phyloP scores from a whole-genome alignment of 2,888 invertebrate species.

The Matsumyia berberina region DNA sequence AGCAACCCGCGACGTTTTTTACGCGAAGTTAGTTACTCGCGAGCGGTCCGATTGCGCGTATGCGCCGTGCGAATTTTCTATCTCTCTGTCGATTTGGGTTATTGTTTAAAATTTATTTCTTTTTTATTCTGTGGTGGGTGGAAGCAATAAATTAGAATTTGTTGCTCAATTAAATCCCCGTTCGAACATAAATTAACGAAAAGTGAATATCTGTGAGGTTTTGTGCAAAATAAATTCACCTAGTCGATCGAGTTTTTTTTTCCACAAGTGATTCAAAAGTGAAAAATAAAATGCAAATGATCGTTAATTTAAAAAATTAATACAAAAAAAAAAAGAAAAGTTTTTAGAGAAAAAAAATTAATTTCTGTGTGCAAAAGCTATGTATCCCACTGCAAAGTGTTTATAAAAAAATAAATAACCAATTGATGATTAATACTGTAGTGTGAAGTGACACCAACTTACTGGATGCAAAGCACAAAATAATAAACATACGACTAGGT shows the following conservation, averaged over 20 bases:
- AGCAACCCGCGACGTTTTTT: constrained; percentile 51
- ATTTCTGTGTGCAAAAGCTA: background rate
- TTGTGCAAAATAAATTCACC: constrained; percentile 13
- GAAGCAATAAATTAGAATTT: constrained; percentile 32
- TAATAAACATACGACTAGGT: constrained; percentile 29
- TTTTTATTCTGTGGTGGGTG: constrained; percentile 36
- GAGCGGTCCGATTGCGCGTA: constrained; percentile 72
- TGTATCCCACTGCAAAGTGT: constrained; percentile 8
- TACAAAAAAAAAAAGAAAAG: constrained; percentile 3
- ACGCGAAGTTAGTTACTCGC: constrained; percentile 73
- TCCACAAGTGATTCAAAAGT: constrained; percentile 44
- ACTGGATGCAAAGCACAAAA: constrained; percentile 61
- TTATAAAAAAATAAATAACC: constrained; percentile 19
- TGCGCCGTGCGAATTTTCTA: constrained; percentile 59
- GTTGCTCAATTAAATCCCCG: constrained; percentile 12
- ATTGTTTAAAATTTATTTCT: constrained; percentile 1
- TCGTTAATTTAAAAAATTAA: constrained; percentile 43
- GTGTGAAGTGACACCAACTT: constrained; percentile 68
- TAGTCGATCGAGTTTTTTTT: constrained; percentile 1
- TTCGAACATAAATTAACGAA: constrained; percentile 44
- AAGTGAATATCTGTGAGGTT: constrained; percentile 13
- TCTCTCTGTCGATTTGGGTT: constrained; percentile 45
- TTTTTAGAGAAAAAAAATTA: constrained; percentile 8
- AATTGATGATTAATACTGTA: constrained; percentile 73
- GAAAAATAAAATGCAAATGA: constrained; percentile 49